A percentile compares a stretch with the other conserved stretches of the same genome.
Conservation (phyloP, 2,888 invertebrate species). For the Xylocampa areola region DNA sequence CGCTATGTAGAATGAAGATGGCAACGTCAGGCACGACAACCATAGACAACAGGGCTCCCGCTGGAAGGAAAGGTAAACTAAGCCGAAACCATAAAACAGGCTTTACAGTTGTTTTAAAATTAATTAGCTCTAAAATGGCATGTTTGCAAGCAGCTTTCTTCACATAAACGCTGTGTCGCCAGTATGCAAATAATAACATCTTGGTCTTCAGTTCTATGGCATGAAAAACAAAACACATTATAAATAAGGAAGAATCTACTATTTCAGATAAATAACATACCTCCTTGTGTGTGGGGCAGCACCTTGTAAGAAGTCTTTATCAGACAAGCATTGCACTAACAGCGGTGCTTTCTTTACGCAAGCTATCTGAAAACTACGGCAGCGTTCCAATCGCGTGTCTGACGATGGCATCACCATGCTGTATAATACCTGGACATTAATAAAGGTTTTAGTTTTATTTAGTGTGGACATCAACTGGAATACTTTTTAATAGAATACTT, state of each 20-base stretch:
- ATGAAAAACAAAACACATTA: too few species aligned
- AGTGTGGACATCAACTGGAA: background rate
- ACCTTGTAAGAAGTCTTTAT: constrained; percentile 84
- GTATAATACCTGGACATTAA: constrained; percentile 92
- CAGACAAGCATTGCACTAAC: constrained; percentile 84
- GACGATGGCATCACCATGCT: constrained; percentile 97
- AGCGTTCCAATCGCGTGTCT: constrained; percentile 93
- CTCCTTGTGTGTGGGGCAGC: constrained; percentile 86
- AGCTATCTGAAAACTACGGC: constrained; percentile 89
- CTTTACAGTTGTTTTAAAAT: too few species aligned
- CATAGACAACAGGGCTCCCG: too few species aligned
- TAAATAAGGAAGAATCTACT: too few species aligned
- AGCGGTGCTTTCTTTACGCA: constrained; percentile 90
- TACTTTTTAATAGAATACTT: constrained; percentile 14
- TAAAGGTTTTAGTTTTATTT: constrained; percentile 16
- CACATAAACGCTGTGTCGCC: too few species aligned
- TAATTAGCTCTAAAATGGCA: too few species aligned
- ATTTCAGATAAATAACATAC: constrained; percentile 61
- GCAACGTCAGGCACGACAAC: too few species aligned
- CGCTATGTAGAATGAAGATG: too few species aligned
- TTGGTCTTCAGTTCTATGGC: background rate
- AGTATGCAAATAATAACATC: too few species aligned
- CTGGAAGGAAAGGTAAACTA: too few species aligned
- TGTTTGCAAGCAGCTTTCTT: too few species aligned
- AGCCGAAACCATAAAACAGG: too few species aligned